These are phyloP conservation scores for Gibbula magus DNA, from an alignment of 2,888 invertebrate species.

Conservation along the genomic window DNA sequence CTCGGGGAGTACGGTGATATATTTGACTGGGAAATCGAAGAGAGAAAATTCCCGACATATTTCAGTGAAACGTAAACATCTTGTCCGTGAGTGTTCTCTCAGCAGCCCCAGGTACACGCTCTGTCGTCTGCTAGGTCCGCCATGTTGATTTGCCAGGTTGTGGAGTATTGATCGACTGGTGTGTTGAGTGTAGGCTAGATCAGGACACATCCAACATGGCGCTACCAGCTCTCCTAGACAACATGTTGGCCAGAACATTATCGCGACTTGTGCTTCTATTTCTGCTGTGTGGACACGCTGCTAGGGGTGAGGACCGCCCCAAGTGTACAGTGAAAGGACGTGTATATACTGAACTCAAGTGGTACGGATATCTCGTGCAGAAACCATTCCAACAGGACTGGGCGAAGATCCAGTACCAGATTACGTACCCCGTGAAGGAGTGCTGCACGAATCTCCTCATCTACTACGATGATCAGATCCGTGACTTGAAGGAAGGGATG, in stretches of 20 bases:
- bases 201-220: neutral
- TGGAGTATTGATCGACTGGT: neutral
- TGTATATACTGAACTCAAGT: constrained; percentile 58
- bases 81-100: neutral
- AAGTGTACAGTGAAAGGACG: constrained; percentile 62
- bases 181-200: constrained; percentile 1
- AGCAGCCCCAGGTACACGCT: neutral
- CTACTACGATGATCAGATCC: constrained; percentile 68
- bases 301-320: constrained; percentile 5
- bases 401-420: constrained; percentile 65
- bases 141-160: constrained; percentile 13
- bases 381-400: constrained; percentile 64
- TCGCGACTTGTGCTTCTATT: neutral
- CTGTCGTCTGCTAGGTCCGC: constrained; percentile 4
- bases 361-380: constrained; percentile 67
- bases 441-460: constrained; percentile 66
- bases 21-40: constrained; percentile 6
- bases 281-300: constrained; percentile 3
- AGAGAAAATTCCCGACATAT: neutral
- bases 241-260: neutral
- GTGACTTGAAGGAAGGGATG: constrained; percentile 56
- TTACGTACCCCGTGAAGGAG: constrained; percentile 64
- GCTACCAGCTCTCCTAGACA: neutral
- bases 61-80: neutral
- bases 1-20: neutral